Conservation (phyloP, 2,797 vertebrate species). For the Poeciliopsis turneri region DNA sequence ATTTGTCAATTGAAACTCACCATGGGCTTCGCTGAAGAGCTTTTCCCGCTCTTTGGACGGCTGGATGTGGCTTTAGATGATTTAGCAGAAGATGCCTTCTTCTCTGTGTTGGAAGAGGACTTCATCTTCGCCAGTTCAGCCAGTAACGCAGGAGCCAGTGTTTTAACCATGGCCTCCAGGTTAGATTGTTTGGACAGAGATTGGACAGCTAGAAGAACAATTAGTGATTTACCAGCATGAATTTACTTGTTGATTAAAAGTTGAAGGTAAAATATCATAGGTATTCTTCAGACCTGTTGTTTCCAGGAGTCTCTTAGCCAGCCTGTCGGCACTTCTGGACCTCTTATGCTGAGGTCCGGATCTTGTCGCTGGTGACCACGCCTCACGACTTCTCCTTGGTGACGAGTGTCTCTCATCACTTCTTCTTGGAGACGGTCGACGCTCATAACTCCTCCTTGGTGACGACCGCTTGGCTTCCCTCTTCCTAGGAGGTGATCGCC, state of each 20-base stretch:
- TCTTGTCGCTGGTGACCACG: not conserved
- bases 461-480: slow-evolving; percentile 16
- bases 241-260: not conserved
- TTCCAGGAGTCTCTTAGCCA: slow-evolving; percentile 77
- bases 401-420: not conserved
- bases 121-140: slow-evolving; percentile 86
- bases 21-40: slow-evolving; percentile 13
- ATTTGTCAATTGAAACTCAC: slow-evolving; percentile 2
- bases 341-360: not conserved
- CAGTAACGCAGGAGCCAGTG: slow-evolving; percentile 76
- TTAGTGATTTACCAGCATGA: not conserved
- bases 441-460: slow-evolving; percentile 5
- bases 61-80: not conserved
- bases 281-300: slow-evolving; percentile 75
- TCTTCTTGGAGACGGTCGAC: not conserved
- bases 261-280: not conserved
- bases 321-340: slow-evolving; percentile 61
- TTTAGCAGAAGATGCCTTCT: not conserved
- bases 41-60: not conserved
- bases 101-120: slow-evolving; percentile 12
- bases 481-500: not conserved
- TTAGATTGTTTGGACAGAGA: slow-evolving; percentile 64
- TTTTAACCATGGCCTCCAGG: slow-evolving; percentile 82
- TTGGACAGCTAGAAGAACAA: slow-evolving; percentile 52
- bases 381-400: not conserved